phyloP scores from a whole-genome alignment of 35 echinoderm and acorn worm species.

The Stichopus chloronotus region DNA sequence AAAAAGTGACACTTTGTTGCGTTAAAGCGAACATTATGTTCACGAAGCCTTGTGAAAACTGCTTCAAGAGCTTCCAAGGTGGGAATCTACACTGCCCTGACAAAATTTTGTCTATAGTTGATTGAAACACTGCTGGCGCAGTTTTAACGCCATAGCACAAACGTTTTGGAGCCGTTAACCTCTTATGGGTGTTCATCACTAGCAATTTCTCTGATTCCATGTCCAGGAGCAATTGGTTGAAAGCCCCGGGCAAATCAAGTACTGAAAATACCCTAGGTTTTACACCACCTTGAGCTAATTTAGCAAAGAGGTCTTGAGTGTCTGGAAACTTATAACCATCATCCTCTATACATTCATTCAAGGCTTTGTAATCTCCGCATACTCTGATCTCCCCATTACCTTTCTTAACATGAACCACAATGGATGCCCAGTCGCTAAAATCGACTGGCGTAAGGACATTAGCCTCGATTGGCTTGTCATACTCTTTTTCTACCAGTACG shows the following conservation, averaged over 20 bases:
- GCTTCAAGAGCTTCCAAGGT: too few species aligned
- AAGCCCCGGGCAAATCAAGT: conserved; percentile 47
- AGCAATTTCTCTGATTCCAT: neutral
- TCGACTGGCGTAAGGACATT: neutral
- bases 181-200: conserved; percentile 45
- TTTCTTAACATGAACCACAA: conserved; percentile 25
- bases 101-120: conserved; percentile 57
- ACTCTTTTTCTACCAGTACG: too few species aligned
- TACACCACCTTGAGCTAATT: neutral
- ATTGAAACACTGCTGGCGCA: conserved; percentile 45
- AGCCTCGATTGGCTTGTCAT: too few species aligned
- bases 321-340: conserved; percentile 32
- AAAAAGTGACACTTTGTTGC: too few species aligned
- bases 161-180: conserved; percentile 1
- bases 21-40: too few species aligned
- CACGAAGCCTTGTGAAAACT: too few species aligned
- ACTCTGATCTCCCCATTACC: conserved; percentile 31
- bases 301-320: conserved; percentile 36
- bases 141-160: conserved; percentile 48
- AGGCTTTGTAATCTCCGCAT: conserved; percentile 51
- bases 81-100: too few species aligned
- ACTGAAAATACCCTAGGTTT: conserved; percentile 29
- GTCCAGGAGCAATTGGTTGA: conserved; percentile 19
- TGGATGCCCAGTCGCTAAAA: neutral
- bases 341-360: conserved; percentile 52